These are phyloP conservation scores for Cephus pygmeus DNA, from an alignment of 2,888 invertebrate species.

Conservation along the genomic window DNA sequence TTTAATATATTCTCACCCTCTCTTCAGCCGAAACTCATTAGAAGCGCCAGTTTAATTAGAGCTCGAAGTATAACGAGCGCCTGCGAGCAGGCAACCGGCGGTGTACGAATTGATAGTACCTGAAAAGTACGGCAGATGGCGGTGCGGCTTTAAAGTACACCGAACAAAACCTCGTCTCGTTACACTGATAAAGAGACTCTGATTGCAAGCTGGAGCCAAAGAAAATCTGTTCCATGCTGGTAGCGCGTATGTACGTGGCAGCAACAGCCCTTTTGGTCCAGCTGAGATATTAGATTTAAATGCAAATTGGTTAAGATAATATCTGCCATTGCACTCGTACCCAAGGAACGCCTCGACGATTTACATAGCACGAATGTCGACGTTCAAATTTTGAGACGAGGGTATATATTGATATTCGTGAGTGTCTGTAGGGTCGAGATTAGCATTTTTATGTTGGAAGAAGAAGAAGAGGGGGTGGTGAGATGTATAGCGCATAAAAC, in stretches of 20 bases:
- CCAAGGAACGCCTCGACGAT: conserved; percentile 21
- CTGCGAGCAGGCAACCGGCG: neutral
- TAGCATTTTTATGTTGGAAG: neutral
- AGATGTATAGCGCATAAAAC: neutral
- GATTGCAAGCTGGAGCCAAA: neutral
- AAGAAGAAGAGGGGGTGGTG: neutral
- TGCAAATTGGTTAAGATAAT: conserved; percentile 32
- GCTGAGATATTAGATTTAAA: conserved; percentile 37
- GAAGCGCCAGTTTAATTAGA: neutral
- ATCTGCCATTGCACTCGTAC: neutral
- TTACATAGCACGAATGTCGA: conserved; percentile 29
- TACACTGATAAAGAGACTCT: neutral
- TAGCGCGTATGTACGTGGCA: neutral
- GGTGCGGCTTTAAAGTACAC: neutral
- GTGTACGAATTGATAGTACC: neutral
- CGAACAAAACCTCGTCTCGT: neutral
- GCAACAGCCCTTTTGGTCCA: neutral
- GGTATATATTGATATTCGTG: neutral
- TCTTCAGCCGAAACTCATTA: neutral
- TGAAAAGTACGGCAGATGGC: neutral
- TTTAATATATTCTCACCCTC: neutral
- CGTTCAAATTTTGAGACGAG: conserved; percentile 21
- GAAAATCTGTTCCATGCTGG: neutral
- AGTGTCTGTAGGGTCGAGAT: neutral
- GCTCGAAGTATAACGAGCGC: neutral